Evolutionary conservation across 2,888 invertebrate species (phyloP).

Genomic region (Eristalinus aeneus): DNA sequence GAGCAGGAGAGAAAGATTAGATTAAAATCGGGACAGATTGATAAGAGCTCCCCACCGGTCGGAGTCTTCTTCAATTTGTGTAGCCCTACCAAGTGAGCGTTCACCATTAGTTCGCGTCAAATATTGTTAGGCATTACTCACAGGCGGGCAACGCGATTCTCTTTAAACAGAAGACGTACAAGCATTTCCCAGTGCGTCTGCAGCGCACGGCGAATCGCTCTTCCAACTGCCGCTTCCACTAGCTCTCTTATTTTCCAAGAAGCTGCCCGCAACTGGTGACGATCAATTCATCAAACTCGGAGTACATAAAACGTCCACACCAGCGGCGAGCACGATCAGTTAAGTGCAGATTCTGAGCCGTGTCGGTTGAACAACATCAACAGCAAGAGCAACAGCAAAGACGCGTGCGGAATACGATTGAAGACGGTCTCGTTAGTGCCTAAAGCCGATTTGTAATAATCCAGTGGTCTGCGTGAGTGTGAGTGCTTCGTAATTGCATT

Average conservation of each 20-base stretch:
- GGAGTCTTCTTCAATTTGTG: neutral
- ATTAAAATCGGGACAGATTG: conserved; percentile 13
- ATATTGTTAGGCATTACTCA: conserved; percentile 28
- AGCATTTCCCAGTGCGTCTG: conserved; percentile 24
- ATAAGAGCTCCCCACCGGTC: conserved; percentile 25
- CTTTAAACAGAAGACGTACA: neutral
- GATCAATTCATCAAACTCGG: conserved; percentile 47
- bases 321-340: conserved; percentile 50
- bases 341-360: conserved; percentile 50
- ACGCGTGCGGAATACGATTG: neutral
- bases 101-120: neutral
- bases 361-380: conserved; percentile 18
- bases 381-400: neutral
- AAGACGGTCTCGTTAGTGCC: conserved; percentile 22
- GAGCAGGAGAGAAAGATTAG: neutral
- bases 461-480: conserved; percentile 54
- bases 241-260: neutral
- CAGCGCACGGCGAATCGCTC: neutral
- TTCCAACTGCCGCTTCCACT: neutral
- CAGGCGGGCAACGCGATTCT: conserved; percentile 3
- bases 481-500: conserved; percentile 45
- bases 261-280: neutral
- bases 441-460: conserved; percentile 15
- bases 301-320: conserved; percentile 52
- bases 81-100: neutral